phyloP scores from a whole-genome alignment of 2,888 invertebrate genomes.

The Ichneumoninae sp. region DNA sequence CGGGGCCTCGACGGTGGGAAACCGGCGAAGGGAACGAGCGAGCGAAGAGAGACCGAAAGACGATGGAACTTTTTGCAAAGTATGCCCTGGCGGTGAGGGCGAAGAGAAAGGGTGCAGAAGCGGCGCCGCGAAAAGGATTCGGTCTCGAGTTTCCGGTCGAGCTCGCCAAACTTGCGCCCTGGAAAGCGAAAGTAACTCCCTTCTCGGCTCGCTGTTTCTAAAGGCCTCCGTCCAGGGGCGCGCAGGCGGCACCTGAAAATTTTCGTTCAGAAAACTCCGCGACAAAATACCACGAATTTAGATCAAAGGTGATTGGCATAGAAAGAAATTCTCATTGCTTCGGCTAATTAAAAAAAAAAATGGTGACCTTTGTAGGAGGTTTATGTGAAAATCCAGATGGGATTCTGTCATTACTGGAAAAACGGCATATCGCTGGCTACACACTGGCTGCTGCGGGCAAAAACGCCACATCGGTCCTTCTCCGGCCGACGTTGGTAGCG shows the following conservation, averaged over 20 bases:
- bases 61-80: slow-evolving; percentile 66
- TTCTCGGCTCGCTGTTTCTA: slow-evolving; percentile 35
- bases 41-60: slow-evolving; percentile 49
- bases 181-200: slow-evolving; percentile 51
- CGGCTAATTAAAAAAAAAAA: not conserved
- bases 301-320: not conserved
- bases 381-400: not conserved
- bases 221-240: slow-evolving; percentile 25
- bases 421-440: too few species aligned
- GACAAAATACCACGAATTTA: not conserved
- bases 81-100: slow-evolving; percentile 40
- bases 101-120: slow-evolving; percentile 36
- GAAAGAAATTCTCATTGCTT: not conserved
- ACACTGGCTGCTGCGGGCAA: too few species aligned
- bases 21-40: slow-evolving; percentile 49
- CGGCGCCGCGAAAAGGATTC: slow-evolving; percentile 53
- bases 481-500: too few species aligned
- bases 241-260: not conserved
- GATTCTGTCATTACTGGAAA: too few species aligned
- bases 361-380: not conserved
- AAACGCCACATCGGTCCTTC: too few species aligned
- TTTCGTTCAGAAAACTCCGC: not conserved
- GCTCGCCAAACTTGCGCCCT: slow-evolving; percentile 38
- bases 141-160: slow-evolving; percentile 45
- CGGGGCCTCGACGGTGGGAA: slow-evolving; percentile 39